Conservation (phyloP, 2,113 vertebrate genomes). For the Myocastor coypus region DNA sequence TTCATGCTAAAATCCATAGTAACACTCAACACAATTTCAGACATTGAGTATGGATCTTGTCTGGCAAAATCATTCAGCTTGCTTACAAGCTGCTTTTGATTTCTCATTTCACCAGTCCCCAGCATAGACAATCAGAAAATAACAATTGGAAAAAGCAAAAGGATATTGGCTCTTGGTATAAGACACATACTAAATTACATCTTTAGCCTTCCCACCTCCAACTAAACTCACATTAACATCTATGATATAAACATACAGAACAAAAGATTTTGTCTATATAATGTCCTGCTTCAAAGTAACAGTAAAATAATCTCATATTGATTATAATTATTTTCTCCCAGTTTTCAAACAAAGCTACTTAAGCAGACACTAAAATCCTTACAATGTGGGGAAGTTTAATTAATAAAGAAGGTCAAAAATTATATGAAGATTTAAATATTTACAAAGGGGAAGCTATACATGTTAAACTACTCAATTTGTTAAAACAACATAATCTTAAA, state of each 20-base stretch:
- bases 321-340: conserved; percentile 64
- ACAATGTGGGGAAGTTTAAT: conserved; percentile 54
- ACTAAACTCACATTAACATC: conserved; percentile 65
- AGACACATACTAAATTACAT: conserved; percentile 50
- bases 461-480: conserved; percentile 75
- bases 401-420: conserved; percentile 65
- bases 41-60: neutral
- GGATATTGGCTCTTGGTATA: conserved; percentile 75
- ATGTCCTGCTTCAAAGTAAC: conserved; percentile 70
- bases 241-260: conserved; percentile 72
- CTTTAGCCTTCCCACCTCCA: conserved; percentile 68
- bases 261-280: conserved; percentile 61
- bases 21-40: conserved; percentile 64
- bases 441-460: conserved; percentile 57
- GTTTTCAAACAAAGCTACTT: conserved; percentile 77
- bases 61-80: conserved; percentile 64
- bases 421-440: conserved; percentile 62
- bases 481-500: conserved; percentile 63
- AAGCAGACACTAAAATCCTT: conserved; percentile 67
- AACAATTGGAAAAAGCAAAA: conserved; percentile 71
- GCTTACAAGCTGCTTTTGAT: conserved; percentile 36
- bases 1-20: conserved; percentile 45
- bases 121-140: conserved; percentile 35
- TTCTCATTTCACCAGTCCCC: conserved; percentile 62
- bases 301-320: conserved; percentile 61